Evolutionary conservation across 2,797 vertebrate genomes (phyloP).

Genomic region (Jordanella pulchra): DNA sequence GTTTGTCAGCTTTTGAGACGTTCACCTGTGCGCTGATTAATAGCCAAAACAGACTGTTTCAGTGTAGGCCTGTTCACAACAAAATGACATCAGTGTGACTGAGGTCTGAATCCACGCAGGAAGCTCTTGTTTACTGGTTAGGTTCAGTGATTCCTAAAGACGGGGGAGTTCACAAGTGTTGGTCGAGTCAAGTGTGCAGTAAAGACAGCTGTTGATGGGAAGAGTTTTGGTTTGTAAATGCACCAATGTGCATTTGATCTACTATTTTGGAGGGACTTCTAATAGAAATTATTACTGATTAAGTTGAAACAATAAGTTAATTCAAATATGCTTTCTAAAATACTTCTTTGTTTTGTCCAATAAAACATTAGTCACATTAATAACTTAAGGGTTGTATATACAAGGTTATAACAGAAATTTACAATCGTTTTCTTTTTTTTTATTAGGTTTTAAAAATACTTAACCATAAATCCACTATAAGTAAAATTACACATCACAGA

Average conservation of each 20-base stretch:
- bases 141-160: slow-evolving; percentile 48
- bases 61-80: not conserved
- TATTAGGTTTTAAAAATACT: not conserved
- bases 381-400: not conserved
- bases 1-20: slow-evolving; percentile 32
- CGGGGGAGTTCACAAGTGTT: slow-evolving; percentile 26
- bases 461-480: not conserved
- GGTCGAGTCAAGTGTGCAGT: slow-evolving; percentile 37
- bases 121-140: slow-evolving; percentile 51
- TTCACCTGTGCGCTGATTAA: slow-evolving; percentile 37
- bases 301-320: not conserved
- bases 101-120: slow-evolving; percentile 37
- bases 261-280: not conserved
- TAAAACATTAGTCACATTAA: not conserved
- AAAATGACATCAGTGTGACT: slow-evolving; percentile 19
- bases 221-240: not conserved
- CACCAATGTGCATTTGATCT: not conserved
- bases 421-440: not conserved
- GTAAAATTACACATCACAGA: not conserved
- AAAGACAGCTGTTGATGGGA: slow-evolving; percentile 25
- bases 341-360: not conserved
- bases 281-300: not conserved
- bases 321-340: not conserved
- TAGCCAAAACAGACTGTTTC: slow-evolving; percentile 18
- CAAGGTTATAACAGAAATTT: not conserved